Conservation (phyloP, 2,113 vertebrate species). For the Aplodontia rufa region DNA sequence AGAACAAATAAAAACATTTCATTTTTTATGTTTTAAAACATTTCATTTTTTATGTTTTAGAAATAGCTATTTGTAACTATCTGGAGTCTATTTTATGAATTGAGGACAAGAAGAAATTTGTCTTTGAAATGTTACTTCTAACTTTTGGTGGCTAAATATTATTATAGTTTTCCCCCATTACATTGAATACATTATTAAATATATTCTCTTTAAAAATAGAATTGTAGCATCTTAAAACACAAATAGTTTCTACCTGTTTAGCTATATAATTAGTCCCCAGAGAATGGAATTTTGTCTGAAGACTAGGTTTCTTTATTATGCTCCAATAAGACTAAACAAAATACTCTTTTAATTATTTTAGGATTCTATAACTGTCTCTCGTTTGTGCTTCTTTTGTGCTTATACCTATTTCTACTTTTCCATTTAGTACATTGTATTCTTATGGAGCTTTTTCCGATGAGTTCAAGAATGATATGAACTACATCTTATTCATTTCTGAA, state of each 20-base stretch:
- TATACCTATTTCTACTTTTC: constrained; percentile 9
- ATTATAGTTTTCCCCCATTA: neutral
- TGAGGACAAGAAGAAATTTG: constrained; percentile 32
- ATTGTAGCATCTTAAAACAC: constrained; percentile 5
- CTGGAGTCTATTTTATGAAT: constrained; percentile 23
- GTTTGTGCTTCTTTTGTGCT: neutral
- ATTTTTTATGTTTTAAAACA: neutral
- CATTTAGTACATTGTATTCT: neutral
- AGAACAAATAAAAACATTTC: neutral
- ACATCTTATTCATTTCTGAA: neutral
- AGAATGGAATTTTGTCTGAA: constrained; percentile 36
- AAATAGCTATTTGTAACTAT: constrained; percentile 37
- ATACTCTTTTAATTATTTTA: neutral
- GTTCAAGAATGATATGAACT: neutral
- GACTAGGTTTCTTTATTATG: neutral
- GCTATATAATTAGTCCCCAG: neutral
- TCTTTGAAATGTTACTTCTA: constrained; percentile 41
- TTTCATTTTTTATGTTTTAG: neutral
- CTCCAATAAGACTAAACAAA: neutral
- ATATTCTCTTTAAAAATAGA: constrained; percentile 14
- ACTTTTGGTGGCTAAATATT: neutral
- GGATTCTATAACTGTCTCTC: too few relatives aligned
- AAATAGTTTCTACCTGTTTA: neutral
- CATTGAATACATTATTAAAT: neutral
- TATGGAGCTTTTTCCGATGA: neutral